phyloP scores from a whole-genome alignment of 53 echinoderm and acorn worm species.

The Patiria pectinifera region DNA sequence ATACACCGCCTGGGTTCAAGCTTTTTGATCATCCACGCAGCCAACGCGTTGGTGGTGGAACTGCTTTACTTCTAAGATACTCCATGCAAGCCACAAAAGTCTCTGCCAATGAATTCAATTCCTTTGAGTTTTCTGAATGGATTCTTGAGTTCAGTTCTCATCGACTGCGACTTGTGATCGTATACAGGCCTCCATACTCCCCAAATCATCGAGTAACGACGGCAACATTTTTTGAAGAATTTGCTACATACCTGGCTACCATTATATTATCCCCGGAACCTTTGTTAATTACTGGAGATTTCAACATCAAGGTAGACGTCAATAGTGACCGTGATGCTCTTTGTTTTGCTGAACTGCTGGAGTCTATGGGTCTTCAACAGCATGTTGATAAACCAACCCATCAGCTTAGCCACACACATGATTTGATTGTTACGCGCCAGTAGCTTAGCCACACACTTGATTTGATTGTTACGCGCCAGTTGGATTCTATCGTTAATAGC shows the following conservation, averaged over 20 bases:
- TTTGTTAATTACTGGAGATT: slow-evolving; percentile 64
- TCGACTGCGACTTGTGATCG: slow-evolving; percentile 1
- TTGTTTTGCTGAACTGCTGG: slow-evolving; percentile 58
- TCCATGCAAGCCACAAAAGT: background rate
- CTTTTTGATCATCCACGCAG: slow-evolving; percentile 10
- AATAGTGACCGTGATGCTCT: slow-evolving; percentile 14
- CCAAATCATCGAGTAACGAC: slow-evolving; percentile 5
- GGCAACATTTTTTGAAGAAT: slow-evolving; percentile 49
- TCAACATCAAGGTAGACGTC: slow-evolving; percentile 62
- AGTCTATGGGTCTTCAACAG: slow-evolving; percentile 61
- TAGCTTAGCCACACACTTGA: background rate
- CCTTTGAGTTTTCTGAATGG: slow-evolving; percentile 32
- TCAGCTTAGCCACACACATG: slow-evolving; percentile 52
- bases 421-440: slow-evolving; percentile 48
- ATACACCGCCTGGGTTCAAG: no score
- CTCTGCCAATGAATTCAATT: background rate
- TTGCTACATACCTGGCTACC: slow-evolving; percentile 22
- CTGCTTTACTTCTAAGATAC: slow-evolving; percentile 6
- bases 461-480: background rate
- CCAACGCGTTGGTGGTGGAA: slow-evolving; percentile 8
- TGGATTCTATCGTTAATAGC: background rate
- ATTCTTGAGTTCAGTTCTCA: background rate
- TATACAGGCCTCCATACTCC: slow-evolving; percentile 33
- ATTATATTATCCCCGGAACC: slow-evolving; percentile 24
- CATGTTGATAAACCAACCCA: slow-evolving; percentile 70